These are phyloP conservation scores for Stichodactyla helianthus DNA, from an alignment of 64 coral and sea anemone genomes.

Conservation along the genomic window DNA sequence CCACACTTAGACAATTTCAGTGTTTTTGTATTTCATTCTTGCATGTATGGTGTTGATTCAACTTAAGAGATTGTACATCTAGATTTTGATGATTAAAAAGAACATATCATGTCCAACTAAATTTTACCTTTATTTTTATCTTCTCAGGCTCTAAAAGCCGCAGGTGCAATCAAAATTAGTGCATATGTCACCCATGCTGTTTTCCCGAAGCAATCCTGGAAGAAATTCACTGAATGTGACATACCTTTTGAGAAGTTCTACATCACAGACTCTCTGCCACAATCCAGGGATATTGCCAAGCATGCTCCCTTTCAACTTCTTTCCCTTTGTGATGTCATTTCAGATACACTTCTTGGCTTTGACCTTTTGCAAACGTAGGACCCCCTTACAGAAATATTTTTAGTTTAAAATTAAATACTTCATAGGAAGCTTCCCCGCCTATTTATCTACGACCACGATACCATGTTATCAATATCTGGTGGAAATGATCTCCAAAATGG, in stretches of 20 bases:
- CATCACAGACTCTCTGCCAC: conserved; percentile 94
- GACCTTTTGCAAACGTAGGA: neutral
- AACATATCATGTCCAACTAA: neutral
- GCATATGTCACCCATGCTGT: conserved; percentile 92
- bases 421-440: too few relatives aligned
- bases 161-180: conserved; percentile 80
- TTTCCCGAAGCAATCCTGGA: conserved; percentile 91
- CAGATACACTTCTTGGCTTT: neutral
- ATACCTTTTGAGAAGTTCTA: conserved; percentile 88
- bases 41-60: too few relatives aligned
- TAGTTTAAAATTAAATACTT: too few relatives aligned
- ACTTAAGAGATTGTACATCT: too few relatives aligned
- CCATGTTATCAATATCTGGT: too few relatives aligned
- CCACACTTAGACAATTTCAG: too few relatives aligned
- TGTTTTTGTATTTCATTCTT: too few relatives aligned
- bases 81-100: too few relatives aligned
- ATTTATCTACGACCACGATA: too few relatives aligned
- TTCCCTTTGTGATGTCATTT: conserved; percentile 46
- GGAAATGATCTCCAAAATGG: too few relatives aligned
- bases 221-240: conserved; percentile 82
- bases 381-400: neutral
- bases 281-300: conserved; percentile 60
- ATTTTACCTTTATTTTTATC: neutral
- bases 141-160: conserved; percentile 53
- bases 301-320: conserved; percentile 74